Evolutionary conservation across 1,140 invertebrate species (phyloP), one percentile per base, ranked within the genome.

Genomic region (Bombus consobrinus): DNA sequence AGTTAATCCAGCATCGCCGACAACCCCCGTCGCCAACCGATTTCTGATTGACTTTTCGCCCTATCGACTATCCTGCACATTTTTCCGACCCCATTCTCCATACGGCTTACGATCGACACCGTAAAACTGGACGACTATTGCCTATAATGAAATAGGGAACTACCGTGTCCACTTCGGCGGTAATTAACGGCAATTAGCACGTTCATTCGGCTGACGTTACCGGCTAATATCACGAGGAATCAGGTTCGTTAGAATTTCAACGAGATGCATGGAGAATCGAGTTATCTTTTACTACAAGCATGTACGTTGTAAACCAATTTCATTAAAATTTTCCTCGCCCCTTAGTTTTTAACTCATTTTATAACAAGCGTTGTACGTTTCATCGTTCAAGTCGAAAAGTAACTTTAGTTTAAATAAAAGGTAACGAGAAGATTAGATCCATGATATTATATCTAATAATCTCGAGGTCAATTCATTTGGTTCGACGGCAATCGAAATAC

Each of bases 11-110:
- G 79, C 72, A 78, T 87, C 81, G 74, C 73, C 76, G 68, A 80
- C 87, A 62, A 78, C 62, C 76, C 47, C 73, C 59, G n/a, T 47
- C 64, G 15, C 37, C 41, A 25, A 47, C 75, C 87, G 68, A 89
- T 87, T 84, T 87, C 81, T 87, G 89, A 90, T 90, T 87, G 88
- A 90, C 89, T 89, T 87, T 87, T 89, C 84, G 66, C 88, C 88
- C 84, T 76, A 41, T 64, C 75, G 43, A 59, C 28, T 37, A 64
- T 47, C 78, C 75, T 64, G 43, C 88, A 47, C 59, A 15, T 77
- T 88, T 82, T 76, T 22, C 86, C 78, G 66, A 72, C 59, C 85
- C 87, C 66, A 59, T 75, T 69, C 25, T 15, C 6, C 32, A 22
- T 41, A 15, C 64, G 32, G 25, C 62, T 81, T 47, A 28, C 59